Percentiles rank a stretch among this genome's conserved stretches.
These are phyloP conservation scores for Diplolepis rosae DNA, from an alignment of 2,888 invertebrate genomes.

Conservation along the genomic window DNA sequence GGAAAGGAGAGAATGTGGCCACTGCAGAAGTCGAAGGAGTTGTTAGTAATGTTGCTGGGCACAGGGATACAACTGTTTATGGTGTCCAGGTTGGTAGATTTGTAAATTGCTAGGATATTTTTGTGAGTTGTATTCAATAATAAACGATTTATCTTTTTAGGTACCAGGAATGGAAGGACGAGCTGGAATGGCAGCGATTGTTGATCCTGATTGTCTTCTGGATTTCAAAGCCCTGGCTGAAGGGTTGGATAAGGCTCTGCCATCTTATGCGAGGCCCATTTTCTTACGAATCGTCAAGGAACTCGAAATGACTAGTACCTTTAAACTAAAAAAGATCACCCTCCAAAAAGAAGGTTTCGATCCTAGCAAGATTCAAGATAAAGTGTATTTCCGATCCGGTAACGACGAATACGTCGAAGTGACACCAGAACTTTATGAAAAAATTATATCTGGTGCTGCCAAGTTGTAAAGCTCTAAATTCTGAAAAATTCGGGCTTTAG, in stretches of 20 bases:
- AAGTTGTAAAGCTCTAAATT: slow-evolving; percentile 62
- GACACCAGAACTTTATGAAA: slow-evolving; percentile 74
- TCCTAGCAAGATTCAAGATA: slow-evolving; percentile 74
- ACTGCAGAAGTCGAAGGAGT: slow-evolving; percentile 81
- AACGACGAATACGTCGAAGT: slow-evolving; percentile 80
- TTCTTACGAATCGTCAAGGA: slow-evolving; percentile 78
- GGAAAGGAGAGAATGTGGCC: slow-evolving; percentile 83
- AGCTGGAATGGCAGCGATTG: slow-evolving; percentile 82
- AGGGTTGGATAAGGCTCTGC: slow-evolving; percentile 74
- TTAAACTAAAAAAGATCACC: slow-evolving; percentile 80
- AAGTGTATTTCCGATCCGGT: slow-evolving; percentile 74
- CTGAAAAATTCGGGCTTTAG: background rate
- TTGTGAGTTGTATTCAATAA: background rate
- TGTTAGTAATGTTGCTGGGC: slow-evolving; percentile 76
- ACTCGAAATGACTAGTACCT: slow-evolving; percentile 81
- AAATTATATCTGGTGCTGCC: slow-evolving; percentile 74
- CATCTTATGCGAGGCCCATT: slow-evolving; percentile 79
- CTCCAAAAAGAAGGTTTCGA: slow-evolving; percentile 80
- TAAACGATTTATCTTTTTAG: slow-evolving; percentile 52
- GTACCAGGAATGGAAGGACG: slow-evolving; percentile 76
- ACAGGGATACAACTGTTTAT: slow-evolving; percentile 92
- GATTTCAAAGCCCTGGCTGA: slow-evolving; percentile 72
- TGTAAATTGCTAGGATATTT: background rate
- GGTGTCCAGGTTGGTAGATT: slow-evolving; percentile 84
- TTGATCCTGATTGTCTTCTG: slow-evolving; percentile 74